A percentile compares a stretch with the other conserved stretches of the same genome.
phyloP scores from a whole-genome alignment of 1,140 invertebrate species.

The Coptotermes formosanus region DNA sequence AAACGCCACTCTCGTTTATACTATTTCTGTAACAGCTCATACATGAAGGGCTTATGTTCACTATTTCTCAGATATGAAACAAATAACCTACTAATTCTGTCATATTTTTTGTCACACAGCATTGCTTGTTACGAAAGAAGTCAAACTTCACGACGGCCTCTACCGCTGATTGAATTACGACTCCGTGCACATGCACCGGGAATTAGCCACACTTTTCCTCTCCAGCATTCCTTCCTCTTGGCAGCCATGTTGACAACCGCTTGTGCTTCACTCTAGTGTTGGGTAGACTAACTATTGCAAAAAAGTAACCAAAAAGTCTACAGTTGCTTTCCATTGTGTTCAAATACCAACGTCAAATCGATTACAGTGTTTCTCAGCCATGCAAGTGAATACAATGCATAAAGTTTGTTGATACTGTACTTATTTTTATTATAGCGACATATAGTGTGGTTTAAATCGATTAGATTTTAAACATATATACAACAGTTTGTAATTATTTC shows the following conservation, averaged over 20 bases:
- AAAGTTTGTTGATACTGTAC: not conserved
- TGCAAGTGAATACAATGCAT: not conserved
- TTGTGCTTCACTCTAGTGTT: slow-evolving; percentile 3
- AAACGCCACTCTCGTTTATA: no score
- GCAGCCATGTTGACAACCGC: not conserved
- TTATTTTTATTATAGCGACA: not conserved
- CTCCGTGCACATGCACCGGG: no score
- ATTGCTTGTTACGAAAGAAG: no score
- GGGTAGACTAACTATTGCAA: not conserved
- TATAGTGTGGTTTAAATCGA: not conserved
- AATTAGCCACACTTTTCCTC: no score
- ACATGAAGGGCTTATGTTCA: no score
- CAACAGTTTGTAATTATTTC: not conserved
- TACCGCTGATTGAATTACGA: no score
- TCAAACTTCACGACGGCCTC: no score
- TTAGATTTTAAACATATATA: not conserved
- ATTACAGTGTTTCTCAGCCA: not conserved
- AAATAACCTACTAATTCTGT: no score
- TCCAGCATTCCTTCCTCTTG: no score
- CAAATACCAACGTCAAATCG: not conserved
- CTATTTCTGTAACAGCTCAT: no score
- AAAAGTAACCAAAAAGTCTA: not conserved
- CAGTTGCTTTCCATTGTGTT: slow-evolving; percentile 15
- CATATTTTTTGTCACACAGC: no score
- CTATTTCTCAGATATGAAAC: no score